These are phyloP conservation scores for Dicyrtomina minuta DNA, from an alignment of 2,888 invertebrate species.

Conservation along the genomic window DNA sequence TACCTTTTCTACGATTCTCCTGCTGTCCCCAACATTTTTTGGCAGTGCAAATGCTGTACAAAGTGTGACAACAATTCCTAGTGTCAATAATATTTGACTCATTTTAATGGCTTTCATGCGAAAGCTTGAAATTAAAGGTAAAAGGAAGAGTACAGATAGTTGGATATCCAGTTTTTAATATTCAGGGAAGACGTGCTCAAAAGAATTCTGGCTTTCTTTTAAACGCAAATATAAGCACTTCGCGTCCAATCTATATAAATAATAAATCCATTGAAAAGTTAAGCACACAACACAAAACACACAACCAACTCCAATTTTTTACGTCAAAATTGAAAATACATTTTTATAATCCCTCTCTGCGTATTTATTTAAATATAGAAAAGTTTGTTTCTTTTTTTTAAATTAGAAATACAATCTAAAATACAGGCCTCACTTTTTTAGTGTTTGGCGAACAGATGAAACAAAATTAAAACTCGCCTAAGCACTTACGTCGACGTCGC, in stretches of 20 bases:
- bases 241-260: background rate
- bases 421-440: no score
- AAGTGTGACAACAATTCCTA: conserved; percentile 45
- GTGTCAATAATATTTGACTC: conserved; percentile 48
- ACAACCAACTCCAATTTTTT: no score
- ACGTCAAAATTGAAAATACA: no score
- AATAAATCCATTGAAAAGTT: no score
- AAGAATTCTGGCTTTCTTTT: background rate
- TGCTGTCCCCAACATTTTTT: conserved; percentile 44
- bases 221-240: background rate
- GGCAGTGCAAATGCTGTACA: conserved; percentile 52
- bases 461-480: no score
- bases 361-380: no score
- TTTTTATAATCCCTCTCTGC: no score
- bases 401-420: no score
- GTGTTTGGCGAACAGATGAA: no score
- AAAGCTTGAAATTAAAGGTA: background rate
- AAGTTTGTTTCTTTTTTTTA: no score
- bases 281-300: no score
- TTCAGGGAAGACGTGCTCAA: background rate
- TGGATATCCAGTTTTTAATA: background rate
- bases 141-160: background rate
- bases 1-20: conserved; percentile 49
- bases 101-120: conserved; percentile 34
- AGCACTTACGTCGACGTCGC: no score